Base-by-base conservation (phyloP, 2,797 vertebrate genomes). In the Scleropages formosus region DNA sequence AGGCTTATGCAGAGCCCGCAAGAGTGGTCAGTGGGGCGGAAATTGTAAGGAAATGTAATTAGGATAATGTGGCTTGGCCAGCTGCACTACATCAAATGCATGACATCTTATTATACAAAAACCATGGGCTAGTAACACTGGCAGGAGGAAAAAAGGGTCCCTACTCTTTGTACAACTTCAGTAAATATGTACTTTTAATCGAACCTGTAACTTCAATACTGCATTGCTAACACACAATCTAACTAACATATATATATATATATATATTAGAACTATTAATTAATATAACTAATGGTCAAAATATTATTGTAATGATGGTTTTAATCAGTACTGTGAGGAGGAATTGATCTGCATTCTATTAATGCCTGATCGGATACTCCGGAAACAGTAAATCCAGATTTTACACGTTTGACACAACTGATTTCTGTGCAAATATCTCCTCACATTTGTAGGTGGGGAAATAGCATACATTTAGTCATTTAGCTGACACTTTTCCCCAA, bases 1-100 rank as follows among this genome's bases (percentile, higher is more conserved):
- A 39, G 46, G 46, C 66, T 69, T 69, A 69, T 22, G 66, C 51
- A n/a, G 44, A 47, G 65, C 44, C 66, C 66, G 51, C 6, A 51
- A 20, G 22, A 15, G 46, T 68, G 66, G 46, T 22, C 46, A 24
- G 65, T 67, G 44, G 65, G 39, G 16, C 6, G 11, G 64, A 27
- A 9, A 18, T 39, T 39, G 46, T 1, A 39, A 8, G 1, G 66
- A 53, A 53, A 69, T 69, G 47, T 18, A 69, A 51, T 69, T 69
- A 51, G 16, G 47, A 51, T 47, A 51, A 71, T 39, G 47, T 24
- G 24, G 56, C 22, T 26, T 0, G 16, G 56, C 51, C 68, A 71
- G 26, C 68, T 31, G 51, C 10, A 16, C 8, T 31, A 22, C 24
- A 56, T 69, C 49, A 71, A 51, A 56, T 71, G 26, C 15, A 24